These are phyloP conservation scores for Hemicentrotus pulcherrimus DNA, from an alignment of 35 echinoderm and acorn worm genomes.

Conservation along the genomic window DNA sequence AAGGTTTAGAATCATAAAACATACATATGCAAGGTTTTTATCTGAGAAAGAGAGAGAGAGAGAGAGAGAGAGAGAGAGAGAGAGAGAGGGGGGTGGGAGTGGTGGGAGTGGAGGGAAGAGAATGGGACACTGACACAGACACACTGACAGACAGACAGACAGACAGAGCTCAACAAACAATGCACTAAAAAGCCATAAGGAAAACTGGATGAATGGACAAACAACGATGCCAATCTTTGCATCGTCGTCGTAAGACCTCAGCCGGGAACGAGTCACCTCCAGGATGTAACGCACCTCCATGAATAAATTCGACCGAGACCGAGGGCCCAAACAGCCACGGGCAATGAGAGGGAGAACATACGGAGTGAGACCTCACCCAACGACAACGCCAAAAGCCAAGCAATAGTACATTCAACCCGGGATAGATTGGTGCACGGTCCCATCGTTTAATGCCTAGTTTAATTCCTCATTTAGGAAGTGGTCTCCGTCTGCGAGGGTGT, in stretches of 20 bases:
- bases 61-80: background rate
- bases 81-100: background rate
- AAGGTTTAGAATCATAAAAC: no score
- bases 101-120: background rate
- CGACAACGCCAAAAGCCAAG: background rate
- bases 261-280: background rate
- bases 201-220: background rate
- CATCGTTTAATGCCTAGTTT: conserved; percentile 4
- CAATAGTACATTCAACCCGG: background rate
- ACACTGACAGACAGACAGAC: background rate
- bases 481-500: background rate
- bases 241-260: background rate
- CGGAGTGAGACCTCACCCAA: background rate
- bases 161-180: background rate
- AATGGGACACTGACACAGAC: background rate
- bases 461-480: conserved; percentile 13
- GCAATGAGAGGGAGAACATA: background rate
- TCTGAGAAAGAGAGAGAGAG: background rate
- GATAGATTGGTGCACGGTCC: background rate
- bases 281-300: background rate
- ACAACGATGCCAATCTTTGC: background rate
- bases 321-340: background rate
- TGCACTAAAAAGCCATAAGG: background rate
- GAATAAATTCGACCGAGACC: background rate
- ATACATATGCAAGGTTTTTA: no score